phyloP scores from a whole-genome alignment of 2,113 vertebrate species.

The Bos indicus region DNA sequence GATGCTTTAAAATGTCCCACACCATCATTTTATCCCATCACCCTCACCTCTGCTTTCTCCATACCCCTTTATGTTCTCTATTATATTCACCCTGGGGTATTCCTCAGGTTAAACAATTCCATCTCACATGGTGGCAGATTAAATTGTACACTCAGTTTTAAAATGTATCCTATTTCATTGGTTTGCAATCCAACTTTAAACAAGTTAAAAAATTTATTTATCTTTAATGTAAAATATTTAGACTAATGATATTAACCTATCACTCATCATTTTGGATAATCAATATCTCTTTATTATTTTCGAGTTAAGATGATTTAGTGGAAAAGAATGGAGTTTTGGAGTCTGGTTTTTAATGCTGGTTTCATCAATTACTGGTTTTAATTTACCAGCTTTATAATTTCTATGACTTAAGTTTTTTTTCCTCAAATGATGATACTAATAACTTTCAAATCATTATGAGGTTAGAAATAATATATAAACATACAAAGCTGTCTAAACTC shows the following conservation, averaged over 20 bases:
- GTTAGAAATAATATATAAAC: not conserved
- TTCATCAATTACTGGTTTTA: not conserved
- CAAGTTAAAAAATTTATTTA: not conserved
- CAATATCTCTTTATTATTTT: not conserved
- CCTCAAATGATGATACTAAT: not conserved
- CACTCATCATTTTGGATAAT: not conserved
- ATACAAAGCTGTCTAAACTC: not conserved
- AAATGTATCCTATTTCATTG: not conserved
- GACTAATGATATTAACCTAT: not conserved
- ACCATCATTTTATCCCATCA: not conserved
- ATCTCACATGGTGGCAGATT: not conserved
- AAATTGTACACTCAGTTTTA: not conserved
- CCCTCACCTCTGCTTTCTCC: not conserved
- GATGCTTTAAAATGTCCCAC: not conserved
- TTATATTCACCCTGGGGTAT: not conserved
- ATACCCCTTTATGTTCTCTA: not conserved
- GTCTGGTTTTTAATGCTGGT: not conserved
- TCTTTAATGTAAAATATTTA: not conserved
- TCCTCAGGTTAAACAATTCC: not conserved
- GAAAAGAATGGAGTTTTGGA: not conserved
- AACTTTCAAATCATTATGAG: not conserved
- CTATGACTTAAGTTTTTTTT: not conserved
- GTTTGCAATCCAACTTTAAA: not conserved
- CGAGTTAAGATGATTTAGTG: not conserved
- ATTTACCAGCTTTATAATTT: not conserved